Evolutionary conservation across 2,797 vertebrate species (phyloP), one percentile per base, ranked within the genome.

Genomic region (Rousettus madagascariensis): DNA sequence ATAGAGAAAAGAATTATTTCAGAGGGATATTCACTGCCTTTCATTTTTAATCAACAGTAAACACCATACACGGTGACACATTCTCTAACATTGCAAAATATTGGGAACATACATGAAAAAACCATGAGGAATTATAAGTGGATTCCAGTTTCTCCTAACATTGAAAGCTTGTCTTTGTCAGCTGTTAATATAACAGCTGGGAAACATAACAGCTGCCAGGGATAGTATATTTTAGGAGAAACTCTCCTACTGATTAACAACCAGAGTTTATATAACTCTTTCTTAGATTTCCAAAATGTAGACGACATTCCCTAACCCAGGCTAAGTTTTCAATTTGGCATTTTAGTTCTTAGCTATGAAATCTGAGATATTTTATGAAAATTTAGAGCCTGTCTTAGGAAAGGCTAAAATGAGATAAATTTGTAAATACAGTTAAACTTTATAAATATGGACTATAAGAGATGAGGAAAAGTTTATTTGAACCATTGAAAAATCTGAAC

Each of bases 101-200:
- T 74, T 38, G 74, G 68, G n/a, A 90, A 84, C 41, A 59, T 86
- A 93, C 84, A 75, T 80, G 24, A 86, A 84, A 93, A 94, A 91
- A 66, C 49, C 3, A 13, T 82, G 66, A 96, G 49, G 46, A 88
- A 75, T 92, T 86, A 69, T n/a, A 93, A 69, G 7, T 96, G 63
- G 36, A 86, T 95, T 96, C 65, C 91, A 89, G 11, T 95, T 96
- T 92, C 68, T 96, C 53, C 38, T 91, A 72, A 95, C 57, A 71
- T 82, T 90, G 94, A 96, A 90, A 95, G 41, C 59, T 96, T 95
- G 59, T 92, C 72, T 57, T 94, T 88, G 77, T 94, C 95, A 96
- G 85, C 86, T 96, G 87, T 96, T 96, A 85, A 28, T 75, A 3
- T 55, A 96, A 86, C 94, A 97, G 66, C 93, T 96, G 94, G 78